These are phyloP conservation scores for Belonocnema kinseyi DNA, from an alignment of 1,140 invertebrate genomes.

Conservation along the genomic window DNA sequence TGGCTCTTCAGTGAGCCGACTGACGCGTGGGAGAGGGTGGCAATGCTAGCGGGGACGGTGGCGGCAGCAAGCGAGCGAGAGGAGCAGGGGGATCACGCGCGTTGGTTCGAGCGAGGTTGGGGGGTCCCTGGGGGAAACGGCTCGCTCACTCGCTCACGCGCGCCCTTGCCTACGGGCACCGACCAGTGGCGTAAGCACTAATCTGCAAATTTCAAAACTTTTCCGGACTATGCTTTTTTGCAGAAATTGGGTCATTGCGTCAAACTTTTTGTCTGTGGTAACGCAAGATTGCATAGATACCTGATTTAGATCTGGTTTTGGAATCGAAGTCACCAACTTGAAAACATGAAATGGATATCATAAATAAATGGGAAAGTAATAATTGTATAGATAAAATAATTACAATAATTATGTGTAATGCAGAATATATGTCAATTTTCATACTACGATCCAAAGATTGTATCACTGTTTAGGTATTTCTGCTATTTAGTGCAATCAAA, in stretches of 20 bases:
- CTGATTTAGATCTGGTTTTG: no score
- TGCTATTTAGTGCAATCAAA: no score
- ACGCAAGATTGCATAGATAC: no score
- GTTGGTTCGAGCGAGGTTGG: constrained; percentile 45
- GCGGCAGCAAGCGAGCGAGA: constrained; percentile 48
- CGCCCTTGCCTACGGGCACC: constrained; percentile 69
- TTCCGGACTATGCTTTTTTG: constrained; percentile 36
- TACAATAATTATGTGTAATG: no score
- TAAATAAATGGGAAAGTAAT: no score
- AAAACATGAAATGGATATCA: no score
- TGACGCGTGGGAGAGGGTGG: constrained; percentile 42
- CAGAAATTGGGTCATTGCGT: constrained; percentile 31
- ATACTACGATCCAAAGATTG: no score
- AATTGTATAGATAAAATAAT: no score
- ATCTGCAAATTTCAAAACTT: constrained; percentile 26
- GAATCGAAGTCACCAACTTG: no score
- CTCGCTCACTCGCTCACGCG: constrained; percentile 63
- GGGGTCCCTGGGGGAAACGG: constrained; percentile 47
- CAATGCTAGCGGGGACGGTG: constrained; percentile 45
- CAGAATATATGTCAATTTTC: no score
- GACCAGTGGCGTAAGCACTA: constrained; percentile 41
- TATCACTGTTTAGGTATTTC: no score
- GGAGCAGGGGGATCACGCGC: constrained; percentile 37
- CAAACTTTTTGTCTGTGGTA: not conserved
- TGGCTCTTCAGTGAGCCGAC: constrained; percentile 58